A percentile compares a stretch with the other conserved stretches of the same genome.
Conservation (phyloP, 2,888 invertebrate genomes). For the Carabus problematicus region DNA sequence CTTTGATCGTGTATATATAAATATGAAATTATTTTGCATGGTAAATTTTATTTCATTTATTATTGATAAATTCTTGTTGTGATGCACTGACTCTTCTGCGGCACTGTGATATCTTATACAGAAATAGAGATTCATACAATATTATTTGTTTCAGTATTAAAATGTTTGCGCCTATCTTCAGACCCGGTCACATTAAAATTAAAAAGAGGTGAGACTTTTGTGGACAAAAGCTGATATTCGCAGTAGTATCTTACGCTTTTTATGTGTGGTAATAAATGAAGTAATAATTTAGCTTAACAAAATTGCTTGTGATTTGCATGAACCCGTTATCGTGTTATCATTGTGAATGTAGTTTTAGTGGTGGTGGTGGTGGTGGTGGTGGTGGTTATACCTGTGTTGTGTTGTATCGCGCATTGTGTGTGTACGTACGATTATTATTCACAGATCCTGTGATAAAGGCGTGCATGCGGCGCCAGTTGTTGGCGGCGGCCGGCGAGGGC, state of each 20-base stretch:
- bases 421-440: background rate
- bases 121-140: conserved; percentile 3
- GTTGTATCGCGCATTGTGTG: no score
- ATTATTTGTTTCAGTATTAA: conserved; percentile 75
- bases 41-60: conserved; percentile 9
- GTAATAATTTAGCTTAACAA: background rate
- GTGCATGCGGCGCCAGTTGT: conserved; percentile 74
- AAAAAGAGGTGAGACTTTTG: conserved; percentile 78
- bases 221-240: conserved; percentile 29
- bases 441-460: conserved; percentile 88
- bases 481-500: conserved; percentile 63
- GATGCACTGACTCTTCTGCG: background rate
- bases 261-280: background rate
- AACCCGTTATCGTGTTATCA: background rate
- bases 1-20: background rate
- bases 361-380: background rate
- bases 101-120: conserved; percentile 1
- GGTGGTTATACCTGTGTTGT: background rate
- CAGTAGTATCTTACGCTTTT: background rate
- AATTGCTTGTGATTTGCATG: conserved; percentile 1
- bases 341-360: background rate
- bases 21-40: conserved; percentile 8
- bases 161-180: conserved; percentile 90
- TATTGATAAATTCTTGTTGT: background rate
- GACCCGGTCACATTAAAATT: conserved; percentile 90